Percentiles rank a stretch among this genome's conserved stretches.
Evolutionary conservation across 35 echinoderm and acorn worm genomes (phyloP).

Genomic region (Diadema setosum): DNA sequence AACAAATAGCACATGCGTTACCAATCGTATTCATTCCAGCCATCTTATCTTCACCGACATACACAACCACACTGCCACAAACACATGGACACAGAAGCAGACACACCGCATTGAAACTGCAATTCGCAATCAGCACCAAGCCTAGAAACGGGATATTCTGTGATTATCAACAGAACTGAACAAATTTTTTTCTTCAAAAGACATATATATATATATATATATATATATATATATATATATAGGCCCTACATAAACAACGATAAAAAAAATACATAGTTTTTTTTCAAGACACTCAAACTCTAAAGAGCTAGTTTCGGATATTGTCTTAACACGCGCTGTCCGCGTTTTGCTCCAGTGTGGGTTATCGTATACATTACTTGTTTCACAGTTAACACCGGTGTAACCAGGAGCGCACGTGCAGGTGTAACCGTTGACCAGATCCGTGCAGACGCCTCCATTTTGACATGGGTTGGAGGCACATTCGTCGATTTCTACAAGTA

Average conservation of each 20-base stretch:
- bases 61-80: no score
- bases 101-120: no score
- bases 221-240: background rate
- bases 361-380: background rate
- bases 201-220: background rate
- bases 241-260: background rate
- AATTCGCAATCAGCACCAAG: no score
- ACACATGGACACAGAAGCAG: no score
- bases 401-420: slow-evolving; percentile 41
- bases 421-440: slow-evolving; percentile 36
- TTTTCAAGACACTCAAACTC: background rate
- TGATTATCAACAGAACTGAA: no score
- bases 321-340: no score
- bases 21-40: no score
- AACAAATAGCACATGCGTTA: no score
- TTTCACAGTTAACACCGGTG: slow-evolving; percentile 37
- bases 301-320: no score
- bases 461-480: slow-evolving; percentile 42
- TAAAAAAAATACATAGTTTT: background rate
- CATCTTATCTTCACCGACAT: no score
- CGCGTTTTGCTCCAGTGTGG: background rate
- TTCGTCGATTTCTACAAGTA: slow-evolving; percentile 45
- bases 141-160: no score
- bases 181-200: background rate
- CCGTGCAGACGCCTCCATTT: slow-evolving; percentile 35